Percentiles rank a stretch among this genome's conserved stretches.
phyloP scores from a whole-genome alignment of 2,797 vertebrate genomes.

The Peromyscus melanophrys region DNA sequence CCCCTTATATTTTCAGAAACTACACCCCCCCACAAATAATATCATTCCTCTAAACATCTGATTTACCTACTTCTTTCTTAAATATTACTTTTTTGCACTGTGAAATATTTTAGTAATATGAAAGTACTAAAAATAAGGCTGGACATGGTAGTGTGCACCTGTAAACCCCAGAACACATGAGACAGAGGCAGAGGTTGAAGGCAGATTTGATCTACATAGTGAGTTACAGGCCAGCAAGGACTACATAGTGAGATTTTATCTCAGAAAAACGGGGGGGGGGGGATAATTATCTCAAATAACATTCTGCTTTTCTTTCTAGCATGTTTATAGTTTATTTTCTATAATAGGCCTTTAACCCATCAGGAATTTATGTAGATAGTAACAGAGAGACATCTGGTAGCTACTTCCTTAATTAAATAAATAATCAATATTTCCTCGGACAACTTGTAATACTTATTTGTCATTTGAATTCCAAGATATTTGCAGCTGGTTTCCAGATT shows the following conservation, averaged over 20 bases:
- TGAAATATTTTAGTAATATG: constrained; percentile 38
- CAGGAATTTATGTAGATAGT: not conserved
- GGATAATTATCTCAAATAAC: constrained; percentile 23
- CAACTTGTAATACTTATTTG: not conserved
- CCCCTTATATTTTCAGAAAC: constrained; percentile 30
- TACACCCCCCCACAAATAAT: not conserved
- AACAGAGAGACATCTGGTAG: not conserved
- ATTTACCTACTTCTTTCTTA: constrained; percentile 30
- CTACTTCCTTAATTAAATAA: not conserved
- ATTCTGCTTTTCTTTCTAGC: not conserved
- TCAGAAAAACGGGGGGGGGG: not conserved
- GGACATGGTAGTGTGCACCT: not conserved
- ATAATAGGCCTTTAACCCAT: not conserved
- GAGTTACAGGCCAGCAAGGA: not conserved
- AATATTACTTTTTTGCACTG: constrained; percentile 35
- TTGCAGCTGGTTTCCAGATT: not conserved
- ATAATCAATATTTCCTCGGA: not conserved
- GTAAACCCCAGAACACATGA: not conserved
- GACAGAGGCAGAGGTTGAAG: not conserved
- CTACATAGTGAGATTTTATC: not conserved
- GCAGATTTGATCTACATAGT: not conserved
- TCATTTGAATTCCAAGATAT: not conserved
- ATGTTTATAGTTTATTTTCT: not conserved
- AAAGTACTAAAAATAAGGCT: not conserved
- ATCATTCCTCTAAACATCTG: not conserved